These are phyloP conservation scores for Melanotaenia maccullochi DNA, from an alignment of 2,797 vertebrate species.

Conservation along the genomic window DNA sequence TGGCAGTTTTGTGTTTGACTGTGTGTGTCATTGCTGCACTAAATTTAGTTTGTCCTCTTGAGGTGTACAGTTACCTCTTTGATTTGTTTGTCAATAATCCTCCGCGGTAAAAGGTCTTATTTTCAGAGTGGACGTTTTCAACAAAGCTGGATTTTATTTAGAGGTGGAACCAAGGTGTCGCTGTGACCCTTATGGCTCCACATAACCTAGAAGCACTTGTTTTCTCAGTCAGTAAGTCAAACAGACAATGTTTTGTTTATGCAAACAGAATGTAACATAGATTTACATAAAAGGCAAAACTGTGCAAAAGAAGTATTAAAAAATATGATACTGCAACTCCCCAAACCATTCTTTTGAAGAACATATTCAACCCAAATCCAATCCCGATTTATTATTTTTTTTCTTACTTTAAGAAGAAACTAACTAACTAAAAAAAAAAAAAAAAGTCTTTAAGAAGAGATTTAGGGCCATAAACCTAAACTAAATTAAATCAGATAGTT, in stretches of 20 bases:
- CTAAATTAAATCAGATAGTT: too few species aligned
- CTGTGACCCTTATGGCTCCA: too few species aligned
- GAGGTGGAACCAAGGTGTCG: too few species aligned
- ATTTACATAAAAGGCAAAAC: too few species aligned
- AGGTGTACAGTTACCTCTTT: constrained; percentile 37
- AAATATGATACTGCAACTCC: background rate
- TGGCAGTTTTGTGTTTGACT: background rate
- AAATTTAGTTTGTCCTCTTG: constrained; percentile 29
- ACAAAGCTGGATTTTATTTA: constrained; percentile 59
- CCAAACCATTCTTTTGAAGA: too few species aligned
- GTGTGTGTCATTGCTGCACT: background rate
- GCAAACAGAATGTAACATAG: too few species aligned
- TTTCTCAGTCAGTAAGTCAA: background rate
- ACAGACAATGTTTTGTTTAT: background rate
- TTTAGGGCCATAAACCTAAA: too few species aligned
- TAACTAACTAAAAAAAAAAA: too few species aligned
- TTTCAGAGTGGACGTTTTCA: constrained; percentile 53
- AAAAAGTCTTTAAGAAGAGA: too few species aligned
- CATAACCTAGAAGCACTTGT: too few species aligned
- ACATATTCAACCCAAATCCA: too few species aligned
- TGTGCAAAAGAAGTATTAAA: background rate
- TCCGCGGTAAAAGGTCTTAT: constrained; percentile 48
- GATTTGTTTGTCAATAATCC: constrained; percentile 57
- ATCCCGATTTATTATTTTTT: background rate
- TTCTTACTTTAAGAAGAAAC: background rate